Conservation (phyloP, 2,113 vertebrate species). For the Aphyosemion australe region DNA sequence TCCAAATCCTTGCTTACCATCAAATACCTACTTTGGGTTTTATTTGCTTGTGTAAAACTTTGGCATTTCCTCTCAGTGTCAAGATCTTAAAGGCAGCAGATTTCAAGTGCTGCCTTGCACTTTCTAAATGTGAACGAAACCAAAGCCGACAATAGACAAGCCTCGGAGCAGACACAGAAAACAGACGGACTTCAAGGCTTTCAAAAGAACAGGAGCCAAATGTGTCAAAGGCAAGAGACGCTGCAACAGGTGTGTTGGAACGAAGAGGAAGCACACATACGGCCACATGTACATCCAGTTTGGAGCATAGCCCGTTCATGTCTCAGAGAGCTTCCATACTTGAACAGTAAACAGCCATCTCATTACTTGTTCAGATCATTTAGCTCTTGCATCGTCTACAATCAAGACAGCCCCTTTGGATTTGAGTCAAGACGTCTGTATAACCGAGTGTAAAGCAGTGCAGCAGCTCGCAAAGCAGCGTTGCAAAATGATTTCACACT, state of each 20-base stretch:
- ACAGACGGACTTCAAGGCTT: constrained; percentile 26
- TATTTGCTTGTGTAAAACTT: constrained; percentile 25
- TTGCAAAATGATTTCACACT: constrained; percentile 23
- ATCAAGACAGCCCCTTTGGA: not conserved
- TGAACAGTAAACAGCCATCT: not conserved
- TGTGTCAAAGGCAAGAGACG: constrained; percentile 35
- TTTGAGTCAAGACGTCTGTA: constrained; percentile 1
- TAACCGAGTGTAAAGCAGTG: constrained; percentile 13
- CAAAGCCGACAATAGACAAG: constrained; percentile 70
- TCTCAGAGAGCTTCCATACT: not conserved
- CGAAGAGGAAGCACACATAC: constrained; percentile 27
- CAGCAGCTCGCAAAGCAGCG: constrained; percentile 42
- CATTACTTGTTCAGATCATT: not conserved
- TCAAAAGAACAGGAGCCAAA: constrained; percentile 56
- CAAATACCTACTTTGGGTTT: constrained; percentile 35
- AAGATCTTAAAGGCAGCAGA: constrained; percentile 62
- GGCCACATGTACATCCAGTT: constrained; percentile 12
- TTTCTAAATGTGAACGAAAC: constrained; percentile 77
- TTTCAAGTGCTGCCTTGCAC: constrained; percentile 64
- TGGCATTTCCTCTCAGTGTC: constrained; percentile 42
- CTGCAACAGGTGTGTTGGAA: constrained; percentile 63
- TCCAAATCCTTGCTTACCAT: constrained; percentile 11
- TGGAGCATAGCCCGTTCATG: not conserved
- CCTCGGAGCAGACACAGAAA: constrained; percentile 31
- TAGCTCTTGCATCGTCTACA: not conserved